Evolutionary conservation across 2,888 invertebrate genomes (phyloP), one percentile per base, ranked within the genome.

Genomic region (Onchidella celtica): DNA sequence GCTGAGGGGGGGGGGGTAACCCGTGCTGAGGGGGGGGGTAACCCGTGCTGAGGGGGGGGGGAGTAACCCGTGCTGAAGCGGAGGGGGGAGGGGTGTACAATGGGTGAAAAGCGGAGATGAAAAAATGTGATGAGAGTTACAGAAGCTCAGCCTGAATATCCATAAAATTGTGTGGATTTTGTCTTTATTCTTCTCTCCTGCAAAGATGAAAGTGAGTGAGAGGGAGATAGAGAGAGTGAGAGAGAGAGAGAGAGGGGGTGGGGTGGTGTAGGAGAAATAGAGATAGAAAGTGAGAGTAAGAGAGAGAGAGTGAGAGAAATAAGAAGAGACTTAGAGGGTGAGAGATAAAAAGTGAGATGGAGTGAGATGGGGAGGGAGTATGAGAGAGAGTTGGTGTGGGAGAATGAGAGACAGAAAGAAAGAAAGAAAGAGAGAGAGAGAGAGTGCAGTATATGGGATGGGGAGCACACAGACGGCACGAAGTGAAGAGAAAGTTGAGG

Each of bases 271-370:
- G 57, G 55, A 47, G 40, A 63, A n/a, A 27, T 61, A 57, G 63
- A 63, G 40, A 40, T 14, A 63, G 11, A 38, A 29, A 59, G 63
- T 38, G 47, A 63, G 38, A 61, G 9, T 38, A 14, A 40, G 63
- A 66, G 17, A 55, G 55, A 55, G n/a, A 57, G 34, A 34, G 66
- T 34, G 55, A 76, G 32, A n/a, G 21, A 24, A 14, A 65, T 24
- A 57, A 57, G 63, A 57, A 74, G 57, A 73, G 55, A 80, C 17
- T 29, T 34, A 80, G 65, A 80, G 57, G 55, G 65, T 65, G 34
- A 74, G 63, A 61, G 69, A 24, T 40, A 40, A 78, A 47, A 69
- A 47, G 47, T 11, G 6, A 47, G 6, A 17, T 47, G 6, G 47
- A 17, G 47, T 47, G 34, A 40, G 65, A 73, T 36, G 55, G 61